A percentile compares a stretch with the other conserved stretches of the same genome.
phyloP scores from a whole-genome alignment of 2,113 vertebrate genomes.

The Candoia aspera region DNA sequence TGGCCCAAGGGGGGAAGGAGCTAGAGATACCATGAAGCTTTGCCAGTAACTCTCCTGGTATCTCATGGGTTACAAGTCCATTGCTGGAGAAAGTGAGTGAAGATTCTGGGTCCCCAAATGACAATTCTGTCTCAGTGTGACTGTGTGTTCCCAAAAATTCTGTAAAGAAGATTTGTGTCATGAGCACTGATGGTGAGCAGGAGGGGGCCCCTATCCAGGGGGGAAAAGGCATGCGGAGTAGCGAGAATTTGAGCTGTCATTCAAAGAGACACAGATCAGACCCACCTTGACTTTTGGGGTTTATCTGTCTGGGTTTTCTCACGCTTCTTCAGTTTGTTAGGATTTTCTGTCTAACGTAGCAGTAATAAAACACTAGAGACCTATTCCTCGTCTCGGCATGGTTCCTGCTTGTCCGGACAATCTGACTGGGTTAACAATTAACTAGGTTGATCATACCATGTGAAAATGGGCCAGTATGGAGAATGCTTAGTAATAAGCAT shows the following conservation, averaged over 20 bases:
- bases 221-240: too few species aligned
- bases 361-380: too few species aligned
- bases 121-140: not conserved
- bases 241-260: too few species aligned
- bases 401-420: too few species aligned
- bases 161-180: not conserved
- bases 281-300: too few species aligned
- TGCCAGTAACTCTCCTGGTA: not conserved
- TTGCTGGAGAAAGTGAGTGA: not conserved
- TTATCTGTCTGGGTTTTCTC: too few species aligned
- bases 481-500: not conserved
- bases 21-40: not conserved
- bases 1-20: not conserved
- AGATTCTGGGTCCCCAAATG: not conserved
- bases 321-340: too few species aligned
- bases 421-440: not conserved
- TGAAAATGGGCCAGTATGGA: not conserved
- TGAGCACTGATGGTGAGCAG: too few species aligned
- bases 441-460: not conserved
- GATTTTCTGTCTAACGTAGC: too few species aligned
- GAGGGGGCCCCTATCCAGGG: too few species aligned
- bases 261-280: too few species aligned
- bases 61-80: not conserved
- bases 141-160: not conserved
- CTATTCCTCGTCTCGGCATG: too few species aligned